Evolutionary conservation across 35 echinoderm and acorn worm genomes (phyloP).

Genomic region (Ptychodera flava): DNA sequence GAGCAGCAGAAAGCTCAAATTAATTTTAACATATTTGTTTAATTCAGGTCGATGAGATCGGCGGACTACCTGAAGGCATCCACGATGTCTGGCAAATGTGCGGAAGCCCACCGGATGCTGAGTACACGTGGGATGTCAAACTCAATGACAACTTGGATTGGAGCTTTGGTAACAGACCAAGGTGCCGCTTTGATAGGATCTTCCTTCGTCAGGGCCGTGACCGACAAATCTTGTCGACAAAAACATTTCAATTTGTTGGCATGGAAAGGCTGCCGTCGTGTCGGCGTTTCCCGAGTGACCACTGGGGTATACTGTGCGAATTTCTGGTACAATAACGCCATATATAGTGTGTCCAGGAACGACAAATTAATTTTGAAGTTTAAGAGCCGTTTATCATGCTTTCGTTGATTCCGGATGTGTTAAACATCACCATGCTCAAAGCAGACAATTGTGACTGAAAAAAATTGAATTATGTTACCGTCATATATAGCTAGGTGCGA

Average conservation of each 20-base stretch:
- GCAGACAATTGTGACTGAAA: too few species aligned
- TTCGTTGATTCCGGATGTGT: too few species aligned
- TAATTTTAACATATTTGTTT: too few species aligned
- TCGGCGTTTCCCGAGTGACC: conserved; percentile 56
- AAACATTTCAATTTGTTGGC: conserved; percentile 36
- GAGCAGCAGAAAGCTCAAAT: too few species aligned
- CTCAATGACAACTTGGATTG: conserved; percentile 45
- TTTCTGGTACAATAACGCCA: conserved; percentile 35
- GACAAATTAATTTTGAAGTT: too few species aligned
- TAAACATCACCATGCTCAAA: too few species aligned
- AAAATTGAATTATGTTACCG: too few species aligned
- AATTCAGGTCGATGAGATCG: conserved; percentile 3
- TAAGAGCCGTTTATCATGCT: too few species aligned
- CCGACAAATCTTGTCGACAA: not conserved
- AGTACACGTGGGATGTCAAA: conserved; percentile 46
- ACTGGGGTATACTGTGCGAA: conserved; percentile 58
- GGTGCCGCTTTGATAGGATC: conserved; percentile 44
- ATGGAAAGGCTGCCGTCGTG: conserved; percentile 21
- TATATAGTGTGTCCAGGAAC: too few species aligned
- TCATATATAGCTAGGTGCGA: too few species aligned
- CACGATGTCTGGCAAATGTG: conserved; percentile 41
- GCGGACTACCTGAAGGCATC: conserved; percentile 20
- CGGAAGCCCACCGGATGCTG: conserved; percentile 9
- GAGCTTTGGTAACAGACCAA: conserved; percentile 16
- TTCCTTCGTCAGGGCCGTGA: conserved; percentile 22